phyloP scores from a whole-genome alignment of 2,113 vertebrate species.

The Xiphophorus hellerii region DNA sequence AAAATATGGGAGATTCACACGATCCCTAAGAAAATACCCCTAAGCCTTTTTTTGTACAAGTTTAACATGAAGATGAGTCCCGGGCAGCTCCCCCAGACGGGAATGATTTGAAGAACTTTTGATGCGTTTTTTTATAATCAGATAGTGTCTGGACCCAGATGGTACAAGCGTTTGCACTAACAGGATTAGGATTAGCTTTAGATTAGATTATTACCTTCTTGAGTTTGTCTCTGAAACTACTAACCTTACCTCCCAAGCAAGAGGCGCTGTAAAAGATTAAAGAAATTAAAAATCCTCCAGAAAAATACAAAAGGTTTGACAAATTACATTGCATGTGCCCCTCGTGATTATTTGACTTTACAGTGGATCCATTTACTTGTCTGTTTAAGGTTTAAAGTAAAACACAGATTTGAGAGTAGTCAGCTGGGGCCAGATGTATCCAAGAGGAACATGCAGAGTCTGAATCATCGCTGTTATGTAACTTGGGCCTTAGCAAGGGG shows the following conservation, averaged over 20 bases:
- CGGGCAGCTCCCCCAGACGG: slow-evolving; percentile 9
- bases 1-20: not conserved
- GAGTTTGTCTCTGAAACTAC: slow-evolving; percentile 29
- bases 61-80: slow-evolving; percentile 21
- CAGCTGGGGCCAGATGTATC: slow-evolving; percentile 59
- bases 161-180: slow-evolving; percentile 71
- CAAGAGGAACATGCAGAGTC: slow-evolving; percentile 42
- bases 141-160: slow-evolving; percentile 68
- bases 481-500: slow-evolving; percentile 49
- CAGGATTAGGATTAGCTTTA: slow-evolving; percentile 74
- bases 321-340: slow-evolving; percentile 18
- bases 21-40: not conserved
- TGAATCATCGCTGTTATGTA: slow-evolving; percentile 72
- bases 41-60: slow-evolving; percentile 17
- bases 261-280: not conserved
- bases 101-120: slow-evolving; percentile 48
- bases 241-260: slow-evolving; percentile 7
- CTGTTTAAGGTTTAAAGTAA: slow-evolving; percentile 18
- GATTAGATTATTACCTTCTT: slow-evolving; percentile 63
- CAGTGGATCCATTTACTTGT: slow-evolving; percentile 5
- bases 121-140: slow-evolving; percentile 64
- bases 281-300: not conserved
- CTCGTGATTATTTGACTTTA: slow-evolving; percentile 31
- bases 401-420: slow-evolving; percentile 42
- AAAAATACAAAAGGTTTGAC: not conserved